Evolutionary conservation across 2,888 invertebrate genomes (phyloP).

Genomic region (Plebejus anna): DNA sequence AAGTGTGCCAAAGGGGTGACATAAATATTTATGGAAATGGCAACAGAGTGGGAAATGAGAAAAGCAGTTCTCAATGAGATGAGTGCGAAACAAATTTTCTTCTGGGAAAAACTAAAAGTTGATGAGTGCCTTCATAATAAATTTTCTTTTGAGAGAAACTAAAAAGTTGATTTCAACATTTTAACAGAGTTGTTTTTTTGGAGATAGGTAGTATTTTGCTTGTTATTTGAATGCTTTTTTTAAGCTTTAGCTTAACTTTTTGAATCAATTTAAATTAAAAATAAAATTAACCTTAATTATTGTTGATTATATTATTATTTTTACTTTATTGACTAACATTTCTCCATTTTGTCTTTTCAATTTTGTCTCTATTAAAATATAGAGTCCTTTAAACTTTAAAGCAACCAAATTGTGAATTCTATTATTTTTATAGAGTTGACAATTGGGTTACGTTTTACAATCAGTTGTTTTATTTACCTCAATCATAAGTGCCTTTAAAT

Average conservation of each 20-base stretch:
- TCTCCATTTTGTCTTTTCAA: background rate
- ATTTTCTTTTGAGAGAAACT: background rate
- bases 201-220: background rate
- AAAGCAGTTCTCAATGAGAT: background rate
- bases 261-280: background rate
- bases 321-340: background rate
- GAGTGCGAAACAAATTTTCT: background rate
- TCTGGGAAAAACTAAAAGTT: background rate
- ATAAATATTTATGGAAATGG: background rate
- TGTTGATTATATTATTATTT: no score
- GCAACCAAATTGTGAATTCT: no score
- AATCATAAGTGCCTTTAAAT: no score
- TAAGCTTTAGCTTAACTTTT: background rate
- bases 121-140: background rate
- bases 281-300: no score
- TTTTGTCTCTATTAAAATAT: background rate
- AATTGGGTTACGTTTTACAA: no score
- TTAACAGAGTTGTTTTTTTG: background rate
- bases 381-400: no score
- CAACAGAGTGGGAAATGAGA: background rate
- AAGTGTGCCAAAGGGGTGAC: conserved; percentile 35
- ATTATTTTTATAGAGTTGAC: no score
- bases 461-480: no score
- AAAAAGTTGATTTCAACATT: background rate
- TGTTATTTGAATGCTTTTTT: background rate